These are phyloP conservation scores for Pagetopsis macropterus DNA, from an alignment of 2,797 vertebrate genomes.

Conservation along the genomic window DNA sequence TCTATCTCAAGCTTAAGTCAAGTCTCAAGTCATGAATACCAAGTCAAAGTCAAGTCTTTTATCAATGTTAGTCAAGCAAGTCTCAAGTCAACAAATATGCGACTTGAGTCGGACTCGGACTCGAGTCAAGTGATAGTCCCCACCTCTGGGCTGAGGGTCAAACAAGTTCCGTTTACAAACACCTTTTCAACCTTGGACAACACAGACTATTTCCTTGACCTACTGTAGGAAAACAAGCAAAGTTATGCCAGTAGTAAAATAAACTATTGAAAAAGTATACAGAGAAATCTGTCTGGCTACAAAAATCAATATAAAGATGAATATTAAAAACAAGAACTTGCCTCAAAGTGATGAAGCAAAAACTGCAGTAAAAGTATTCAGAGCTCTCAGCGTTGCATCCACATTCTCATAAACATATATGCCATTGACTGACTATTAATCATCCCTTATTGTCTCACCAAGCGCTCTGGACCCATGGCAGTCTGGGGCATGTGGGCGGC, in stretches of 20 bases:
- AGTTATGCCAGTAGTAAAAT: not conserved
- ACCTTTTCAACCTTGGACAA: not conserved
- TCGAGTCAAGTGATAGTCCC: not conserved
- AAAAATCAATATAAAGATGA: conserved; percentile 31
- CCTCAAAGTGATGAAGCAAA: not conserved
- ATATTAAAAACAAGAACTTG: not conserved
- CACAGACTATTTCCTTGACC: conserved; percentile 6
- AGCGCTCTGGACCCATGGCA: conserved; percentile 3
- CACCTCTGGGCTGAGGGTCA: not conserved
- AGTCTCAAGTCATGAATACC: too few species aligned
- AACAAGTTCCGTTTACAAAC: not conserved
- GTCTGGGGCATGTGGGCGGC: conserved; percentile 15
- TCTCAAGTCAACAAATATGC: too few species aligned
- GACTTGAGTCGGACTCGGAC: too few species aligned
- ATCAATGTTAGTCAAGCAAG: too few species aligned
- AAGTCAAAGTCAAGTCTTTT: too few species aligned
- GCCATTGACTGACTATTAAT: conserved; percentile 43
- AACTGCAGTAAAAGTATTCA: not conserved
- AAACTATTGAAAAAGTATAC: not conserved
- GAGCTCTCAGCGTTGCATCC: not conserved
- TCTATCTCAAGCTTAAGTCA: too few species aligned
- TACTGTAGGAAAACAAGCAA: conserved; percentile 7
- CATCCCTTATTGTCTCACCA: conserved; percentile 18
- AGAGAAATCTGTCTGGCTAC: conserved; percentile 8
- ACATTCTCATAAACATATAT: conserved; percentile 16